Conservation (phyloP, 2,113 vertebrate genomes). For the Chionomys nivalis region DNA sequence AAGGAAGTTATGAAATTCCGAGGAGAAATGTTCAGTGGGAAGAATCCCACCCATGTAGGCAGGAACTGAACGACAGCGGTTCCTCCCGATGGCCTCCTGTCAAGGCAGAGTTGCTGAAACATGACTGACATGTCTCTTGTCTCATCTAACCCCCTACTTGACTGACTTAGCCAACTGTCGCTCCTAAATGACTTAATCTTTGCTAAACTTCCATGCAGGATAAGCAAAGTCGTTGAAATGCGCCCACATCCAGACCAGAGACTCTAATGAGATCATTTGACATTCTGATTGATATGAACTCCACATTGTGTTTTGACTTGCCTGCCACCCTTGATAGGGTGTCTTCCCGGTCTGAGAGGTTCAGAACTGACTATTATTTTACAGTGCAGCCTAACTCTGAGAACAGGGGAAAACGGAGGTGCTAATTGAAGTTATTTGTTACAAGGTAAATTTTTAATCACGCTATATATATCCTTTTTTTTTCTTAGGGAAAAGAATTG, state of each 20-base stretch:
- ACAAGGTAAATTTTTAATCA: constrained; percentile 84
- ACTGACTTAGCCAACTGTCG: constrained; percentile 68
- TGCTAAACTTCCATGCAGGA: constrained; percentile 72
- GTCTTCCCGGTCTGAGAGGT: constrained; percentile 68
- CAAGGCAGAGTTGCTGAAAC: constrained; percentile 42
- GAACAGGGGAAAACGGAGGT: constrained; percentile 26
- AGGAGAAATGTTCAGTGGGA: constrained; percentile 50
- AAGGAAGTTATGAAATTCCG: constrained; percentile 46
- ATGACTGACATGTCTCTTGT: constrained; percentile 75
- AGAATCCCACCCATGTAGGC: constrained; percentile 31
- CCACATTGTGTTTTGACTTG: constrained; percentile 79
- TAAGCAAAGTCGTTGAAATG: constrained; percentile 53
- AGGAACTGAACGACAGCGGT: constrained; percentile 54
- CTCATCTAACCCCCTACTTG: constrained; percentile 69
- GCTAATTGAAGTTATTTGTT: constrained; percentile 83
- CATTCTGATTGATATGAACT: constrained; percentile 80
- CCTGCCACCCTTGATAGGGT: constrained; percentile 79
- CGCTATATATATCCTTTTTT: constrained; percentile 66
- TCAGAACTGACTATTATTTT: constrained; percentile 68
- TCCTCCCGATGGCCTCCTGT: constrained; percentile 30
- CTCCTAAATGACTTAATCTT: constrained; percentile 77
- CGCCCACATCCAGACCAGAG: constrained; percentile 72
- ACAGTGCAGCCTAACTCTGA: constrained; percentile 24
- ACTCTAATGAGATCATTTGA: constrained; percentile 82
- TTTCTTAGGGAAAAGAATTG: constrained; percentile 79